Percentiles rank a stretch among this genome's conserved stretches.
phyloP scores from a whole-genome alignment of 2,888 invertebrate species.

The Creontiades dilutus region DNA sequence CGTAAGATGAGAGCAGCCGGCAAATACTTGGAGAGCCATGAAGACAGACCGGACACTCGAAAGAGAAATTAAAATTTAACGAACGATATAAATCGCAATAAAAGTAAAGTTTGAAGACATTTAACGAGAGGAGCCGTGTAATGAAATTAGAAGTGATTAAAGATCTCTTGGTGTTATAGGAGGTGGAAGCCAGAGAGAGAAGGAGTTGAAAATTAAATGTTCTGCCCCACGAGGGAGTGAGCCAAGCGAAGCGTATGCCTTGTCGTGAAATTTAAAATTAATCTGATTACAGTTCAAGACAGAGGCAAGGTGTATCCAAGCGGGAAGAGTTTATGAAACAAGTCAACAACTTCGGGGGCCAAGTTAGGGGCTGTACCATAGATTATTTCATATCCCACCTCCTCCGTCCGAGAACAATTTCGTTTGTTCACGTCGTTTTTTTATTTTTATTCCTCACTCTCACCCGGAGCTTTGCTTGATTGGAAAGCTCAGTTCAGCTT shows the following conservation, averaged over 20 bases:
- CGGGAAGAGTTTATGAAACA: slow-evolving; percentile 68
- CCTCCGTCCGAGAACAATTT: neutral
- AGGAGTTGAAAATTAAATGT: slow-evolving; percentile 68
- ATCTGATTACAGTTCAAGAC: slow-evolving; percentile 70
- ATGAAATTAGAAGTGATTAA: slow-evolving; percentile 70
- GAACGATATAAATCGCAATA: slow-evolving; percentile 58
- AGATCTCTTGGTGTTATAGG: slow-evolving; percentile 58
- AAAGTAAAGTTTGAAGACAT: slow-evolving; percentile 54
- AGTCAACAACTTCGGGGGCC: slow-evolving; percentile 66
- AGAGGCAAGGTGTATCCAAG: slow-evolving; percentile 69
- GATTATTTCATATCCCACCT: slow-evolving; percentile 47
- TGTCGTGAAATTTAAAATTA: slow-evolving; percentile 71
- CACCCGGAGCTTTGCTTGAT: neutral
- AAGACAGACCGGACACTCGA: neutral
- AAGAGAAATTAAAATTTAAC: slow-evolving; percentile 48
- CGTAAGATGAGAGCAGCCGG: neutral
- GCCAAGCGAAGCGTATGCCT: slow-evolving; percentile 68
- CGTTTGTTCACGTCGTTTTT: neutral
- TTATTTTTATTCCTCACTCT: too few species aligned
- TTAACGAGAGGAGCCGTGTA: slow-evolving; percentile 55
- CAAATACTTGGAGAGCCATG: neutral
- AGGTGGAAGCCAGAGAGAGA: slow-evolving; percentile 60
- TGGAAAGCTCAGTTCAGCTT: neutral
- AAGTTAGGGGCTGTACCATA: slow-evolving; percentile 50
- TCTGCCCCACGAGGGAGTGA: slow-evolving; percentile 67